phyloP scores from a whole-genome alignment of 2,888 invertebrate species.

The Platynereis dumerilii region DNA sequence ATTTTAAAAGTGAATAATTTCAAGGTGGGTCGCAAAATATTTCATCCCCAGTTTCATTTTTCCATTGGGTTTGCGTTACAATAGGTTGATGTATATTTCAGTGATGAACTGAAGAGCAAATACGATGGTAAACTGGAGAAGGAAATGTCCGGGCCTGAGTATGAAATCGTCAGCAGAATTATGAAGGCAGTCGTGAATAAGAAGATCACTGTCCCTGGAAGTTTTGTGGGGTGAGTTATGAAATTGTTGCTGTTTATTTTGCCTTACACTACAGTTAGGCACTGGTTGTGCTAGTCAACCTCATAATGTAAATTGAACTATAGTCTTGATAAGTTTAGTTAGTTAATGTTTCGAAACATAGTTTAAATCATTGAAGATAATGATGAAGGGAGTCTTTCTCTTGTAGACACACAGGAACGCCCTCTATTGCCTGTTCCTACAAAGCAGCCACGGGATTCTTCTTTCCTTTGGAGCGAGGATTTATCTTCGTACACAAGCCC shows the following conservation, averaged over 20 bases:
- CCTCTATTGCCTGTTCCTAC: slow-evolving; percentile 93
- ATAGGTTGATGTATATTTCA: slow-evolving; percentile 53
- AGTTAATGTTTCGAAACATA: too few relatives aligned
- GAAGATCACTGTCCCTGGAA: slow-evolving; percentile 93
- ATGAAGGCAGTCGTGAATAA: slow-evolving; percentile 95
- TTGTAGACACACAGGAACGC: slow-evolving; percentile 78
- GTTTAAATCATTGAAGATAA: too few relatives aligned
- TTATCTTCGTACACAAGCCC: slow-evolving; percentile 98
- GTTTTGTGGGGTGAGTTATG: slow-evolving; percentile 80
- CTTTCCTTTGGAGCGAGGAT: slow-evolving; percentile 96
- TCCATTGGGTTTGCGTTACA: background rate
- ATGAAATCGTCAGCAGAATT: slow-evolving; percentile 92
- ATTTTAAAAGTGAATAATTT: too few relatives aligned
- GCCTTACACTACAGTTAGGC: background rate
- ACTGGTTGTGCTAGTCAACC: too few relatives aligned
- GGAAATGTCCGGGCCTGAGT: slow-evolving; percentile 89
- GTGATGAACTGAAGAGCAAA: slow-evolving; percentile 88
- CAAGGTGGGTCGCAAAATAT: too few relatives aligned
- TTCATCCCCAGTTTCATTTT: too few relatives aligned
- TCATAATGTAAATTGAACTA: too few relatives aligned
- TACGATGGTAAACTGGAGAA: slow-evolving; percentile 91
- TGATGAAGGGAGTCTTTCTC: slow-evolving; percentile 55
- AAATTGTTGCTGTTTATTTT: background rate
- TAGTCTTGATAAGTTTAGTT: too few relatives aligned
- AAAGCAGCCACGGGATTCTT: slow-evolving; percentile 96